Base-by-base conservation (phyloP, 1,140 invertebrate species). In the Penaeus chinensis region DNA sequence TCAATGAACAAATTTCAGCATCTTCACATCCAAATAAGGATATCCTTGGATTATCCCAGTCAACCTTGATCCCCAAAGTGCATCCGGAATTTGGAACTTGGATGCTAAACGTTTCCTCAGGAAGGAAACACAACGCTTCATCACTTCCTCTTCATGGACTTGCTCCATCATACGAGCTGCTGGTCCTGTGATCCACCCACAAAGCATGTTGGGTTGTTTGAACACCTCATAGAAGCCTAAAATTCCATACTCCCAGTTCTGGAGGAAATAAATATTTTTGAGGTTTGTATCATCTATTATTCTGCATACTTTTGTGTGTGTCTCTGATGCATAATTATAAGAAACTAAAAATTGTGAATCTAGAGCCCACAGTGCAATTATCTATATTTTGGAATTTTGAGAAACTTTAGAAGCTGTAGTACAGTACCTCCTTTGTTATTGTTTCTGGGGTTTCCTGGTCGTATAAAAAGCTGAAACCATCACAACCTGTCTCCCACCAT, bases 401-500 rank as follows among this genome's bases (percentile, higher is more conserved):
- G 54, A 54, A 54, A 13, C 54, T 13, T 32, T 54, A 13, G 54
- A 54, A 54, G 54, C 54, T 54, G 54, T 11, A 16, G 32, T 47
- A 60, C 24, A 66, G 47, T 78, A 83, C 86, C 69, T 87, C 80
- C 54, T 83, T 65, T 76, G 80, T 87, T 66, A 83, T 83, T 22
- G 4, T 24, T 22, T 18, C 42, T 27, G 69, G 71, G 24, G 65
- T 69, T 27, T 87, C 80, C n/a, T 63, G 80, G 42, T 76, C 27
- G 13, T 32, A 37, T 37, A 87, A 66, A 42, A 87, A 77, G 32
- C 80, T 87, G 62, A 87, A 87, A 16, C 86, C 86, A 78, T 83
- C 71, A 78, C 86, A 87, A n/a, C 78, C 65, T 20, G 74, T 81
- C 42, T 42, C 71, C 86, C 86, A 87, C 86, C 86, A 87, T 47